Percentiles rank a stretch among this genome's conserved stretches.
phyloP scores from a whole-genome alignment of 2,888 invertebrate genomes.

The Dichetophora obliterata region DNA sequence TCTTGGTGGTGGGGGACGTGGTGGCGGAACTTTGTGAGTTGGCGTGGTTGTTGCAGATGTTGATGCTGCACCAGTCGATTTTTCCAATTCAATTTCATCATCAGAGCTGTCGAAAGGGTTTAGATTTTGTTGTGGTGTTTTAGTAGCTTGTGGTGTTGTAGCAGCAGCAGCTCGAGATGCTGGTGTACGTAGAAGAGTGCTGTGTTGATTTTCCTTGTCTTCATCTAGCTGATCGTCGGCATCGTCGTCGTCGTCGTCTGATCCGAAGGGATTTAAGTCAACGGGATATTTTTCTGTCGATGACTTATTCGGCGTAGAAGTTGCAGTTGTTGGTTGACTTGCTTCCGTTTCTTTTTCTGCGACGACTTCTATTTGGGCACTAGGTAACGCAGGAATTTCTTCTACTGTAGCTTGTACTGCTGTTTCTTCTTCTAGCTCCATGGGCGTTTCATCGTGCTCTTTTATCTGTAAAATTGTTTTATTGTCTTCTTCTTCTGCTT shows the following conservation, averaged over 20 bases:
- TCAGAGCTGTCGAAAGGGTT: constrained; percentile 82
- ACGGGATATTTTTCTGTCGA: constrained; percentile 75
- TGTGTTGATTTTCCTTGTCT: constrained; percentile 57
- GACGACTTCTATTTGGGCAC: not conserved
- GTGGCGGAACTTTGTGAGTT: constrained; percentile 60
- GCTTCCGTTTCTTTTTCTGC: not conserved
- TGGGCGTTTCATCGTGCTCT: constrained; percentile 14
- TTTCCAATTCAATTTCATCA: constrained; percentile 71
- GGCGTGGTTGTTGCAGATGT: constrained; percentile 44
- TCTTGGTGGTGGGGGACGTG: constrained; percentile 68
- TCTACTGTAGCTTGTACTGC: constrained; percentile 29
- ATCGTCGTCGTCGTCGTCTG: constrained; percentile 74
- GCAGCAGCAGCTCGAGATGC: not conserved
- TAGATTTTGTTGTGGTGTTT: constrained; percentile 44
- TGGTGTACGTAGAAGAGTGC: not conserved
- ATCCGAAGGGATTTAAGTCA: constrained; percentile 87
- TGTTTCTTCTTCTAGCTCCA: constrained; percentile 44
- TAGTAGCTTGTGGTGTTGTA: constrained; percentile 35
- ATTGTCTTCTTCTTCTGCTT: not conserved
- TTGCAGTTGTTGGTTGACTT: constrained; percentile 5
- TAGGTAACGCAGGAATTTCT: not conserved
- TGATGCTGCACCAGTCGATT: constrained; percentile 41
- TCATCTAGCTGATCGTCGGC: constrained; percentile 50
- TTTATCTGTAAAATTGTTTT: not conserved
- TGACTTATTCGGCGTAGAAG: constrained; percentile 6